These are phyloP conservation scores for Galeopterus variegatus DNA, from an alignment of 2,113 vertebrate species.

Conservation along the genomic window DNA sequence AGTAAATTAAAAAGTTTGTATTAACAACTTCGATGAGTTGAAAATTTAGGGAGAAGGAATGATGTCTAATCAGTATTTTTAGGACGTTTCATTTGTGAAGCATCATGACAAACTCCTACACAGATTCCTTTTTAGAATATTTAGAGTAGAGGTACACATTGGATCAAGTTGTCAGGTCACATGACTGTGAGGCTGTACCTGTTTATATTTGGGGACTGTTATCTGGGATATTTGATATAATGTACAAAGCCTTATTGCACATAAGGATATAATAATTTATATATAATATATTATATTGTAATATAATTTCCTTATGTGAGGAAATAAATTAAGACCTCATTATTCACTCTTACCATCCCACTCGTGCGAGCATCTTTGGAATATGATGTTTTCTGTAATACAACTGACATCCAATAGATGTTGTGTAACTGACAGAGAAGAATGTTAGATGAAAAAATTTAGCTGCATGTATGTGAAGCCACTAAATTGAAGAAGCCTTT, in stretches of 20 bases:
- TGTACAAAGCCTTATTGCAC: neutral
- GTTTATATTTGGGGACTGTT: neutral
- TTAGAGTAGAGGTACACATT: constrained; percentile 23
- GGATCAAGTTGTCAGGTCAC: neutral
- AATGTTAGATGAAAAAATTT: constrained; percentile 38
- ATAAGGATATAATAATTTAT: neutral
- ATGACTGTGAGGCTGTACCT: neutral
- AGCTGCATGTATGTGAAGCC: neutral
- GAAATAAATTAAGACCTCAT: constrained; percentile 18
- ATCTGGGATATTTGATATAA: constrained; percentile 23
- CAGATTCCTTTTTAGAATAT: constrained; percentile 18
- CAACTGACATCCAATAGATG: neutral
- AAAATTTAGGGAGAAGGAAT: neutral
- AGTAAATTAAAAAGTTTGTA: neutral
- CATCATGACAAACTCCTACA: neutral
- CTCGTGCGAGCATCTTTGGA: neutral
- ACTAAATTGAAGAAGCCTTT: constrained; percentile 2
- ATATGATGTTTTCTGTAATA: constrained; percentile 31
- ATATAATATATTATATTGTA: too few relatives aligned
- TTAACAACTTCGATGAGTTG: neutral
- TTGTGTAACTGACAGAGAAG: neutral
- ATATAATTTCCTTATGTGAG: too few relatives aligned
- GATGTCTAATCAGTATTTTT: neutral
- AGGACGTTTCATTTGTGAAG: neutral
- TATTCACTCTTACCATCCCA: constrained; percentile 10